Evolutionary conservation across 2,113 vertebrate species (phyloP), one percentile per base, ranked within the genome.

Genomic region (Protomyctophum bolini): DNA sequence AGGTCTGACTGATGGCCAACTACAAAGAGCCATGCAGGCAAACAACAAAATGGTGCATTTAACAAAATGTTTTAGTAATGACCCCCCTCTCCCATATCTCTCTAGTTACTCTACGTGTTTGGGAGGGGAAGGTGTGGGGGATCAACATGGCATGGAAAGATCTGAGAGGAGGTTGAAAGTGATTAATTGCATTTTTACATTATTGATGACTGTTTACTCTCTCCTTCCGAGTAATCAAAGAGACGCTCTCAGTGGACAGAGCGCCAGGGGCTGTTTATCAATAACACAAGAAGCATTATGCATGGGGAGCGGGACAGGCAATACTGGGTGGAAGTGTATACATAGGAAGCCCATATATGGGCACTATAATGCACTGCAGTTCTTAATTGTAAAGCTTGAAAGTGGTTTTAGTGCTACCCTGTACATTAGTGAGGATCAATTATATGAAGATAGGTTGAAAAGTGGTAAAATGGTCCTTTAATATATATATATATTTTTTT

Each of bases 171-270:
- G 76, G 81, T 74, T 76, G 84, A 87, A 91, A 91, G 86, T 89
- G 83, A 88, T 91, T 92, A 92, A 92, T 83, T 81, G 72, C 71
- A 54, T 83, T 81, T 86, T 82, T 93, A 66, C 81, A 94, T 94
- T 89, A 93, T 93, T 93, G 82, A 94, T 93, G 79, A 89, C 72
- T 80, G 82, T 81, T 85, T 68, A 66, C 57, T 82, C 66, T 77
- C 72, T 73, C 73, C 75, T 73, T 65, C 72, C 71, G 79, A 72
- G 71, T 79, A 89, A 92, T 92, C 87, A 91, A 88, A 91, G 83
- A 68, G 0, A 46, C 61, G 70, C 71, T 83, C 74, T 76, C 83
- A 90, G 80, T 60, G 48, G 73, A 84, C 68, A 75, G 70, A 68
- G 10, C 72, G 77, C 88, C 81, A 61, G 55, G 45, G 83, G 86